Evolutionary conservation across 2,888 invertebrate species (phyloP).

Genomic region (Polymixis flavicincta): DNA sequence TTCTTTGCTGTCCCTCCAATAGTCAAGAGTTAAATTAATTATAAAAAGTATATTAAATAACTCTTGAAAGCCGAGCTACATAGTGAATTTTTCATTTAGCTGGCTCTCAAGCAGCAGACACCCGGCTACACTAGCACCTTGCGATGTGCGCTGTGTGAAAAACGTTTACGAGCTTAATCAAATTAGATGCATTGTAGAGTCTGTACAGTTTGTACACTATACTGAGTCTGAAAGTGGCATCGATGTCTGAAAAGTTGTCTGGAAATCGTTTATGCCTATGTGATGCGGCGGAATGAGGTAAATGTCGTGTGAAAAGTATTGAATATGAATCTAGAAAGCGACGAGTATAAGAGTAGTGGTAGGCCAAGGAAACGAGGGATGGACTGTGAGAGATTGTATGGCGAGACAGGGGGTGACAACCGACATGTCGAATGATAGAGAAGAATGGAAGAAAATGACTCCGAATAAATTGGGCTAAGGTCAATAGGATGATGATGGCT

Average conservation of each 20-base stretch:
- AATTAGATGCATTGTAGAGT: background rate
- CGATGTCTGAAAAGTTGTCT: background rate
- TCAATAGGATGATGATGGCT: background rate
- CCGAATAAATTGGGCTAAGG: background rate
- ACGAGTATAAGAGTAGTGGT: background rate
- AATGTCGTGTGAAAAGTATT: background rate
- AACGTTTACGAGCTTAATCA: background rate
- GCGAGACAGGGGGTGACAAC: background rate
- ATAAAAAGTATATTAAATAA: constrained; percentile 9
- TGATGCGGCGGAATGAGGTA: background rate
- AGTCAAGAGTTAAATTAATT: background rate
- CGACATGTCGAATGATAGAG: background rate
- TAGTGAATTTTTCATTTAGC: background rate
- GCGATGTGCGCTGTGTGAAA: background rate
- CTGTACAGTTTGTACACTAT: background rate
- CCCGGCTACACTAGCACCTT: background rate
- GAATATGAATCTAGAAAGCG: background rate
- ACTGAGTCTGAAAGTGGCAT: background rate
- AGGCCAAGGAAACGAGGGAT: background rate
- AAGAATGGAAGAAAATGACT: background rate
- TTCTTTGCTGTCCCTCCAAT: background rate
- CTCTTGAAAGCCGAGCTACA: background rate
- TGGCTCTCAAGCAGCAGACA: background rate
- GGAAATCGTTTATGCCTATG: background rate
- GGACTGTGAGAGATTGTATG: background rate